Base-by-base conservation (phyloP, 2,113 vertebrate species). In the Oxyura jamaicensis region DNA sequence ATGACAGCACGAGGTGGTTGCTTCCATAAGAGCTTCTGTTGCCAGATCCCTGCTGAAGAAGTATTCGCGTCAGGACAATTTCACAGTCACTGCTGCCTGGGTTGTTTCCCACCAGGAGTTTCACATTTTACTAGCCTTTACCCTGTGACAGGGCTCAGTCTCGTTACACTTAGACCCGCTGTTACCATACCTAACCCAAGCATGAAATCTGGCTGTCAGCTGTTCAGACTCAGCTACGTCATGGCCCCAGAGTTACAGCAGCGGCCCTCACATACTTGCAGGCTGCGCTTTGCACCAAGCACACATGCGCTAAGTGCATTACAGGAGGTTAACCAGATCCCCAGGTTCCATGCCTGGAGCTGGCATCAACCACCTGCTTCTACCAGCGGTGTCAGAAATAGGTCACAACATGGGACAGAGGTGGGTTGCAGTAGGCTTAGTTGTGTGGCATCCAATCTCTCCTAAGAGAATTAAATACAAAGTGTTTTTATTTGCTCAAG, bases 361-460 rank as follows among this genome's bases (percentile, higher is more conserved):
- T 28, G n/a, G 29, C 19, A 31, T 11, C 26, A 62, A 16, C 46
- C 48, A 36, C 56, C 56, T 56, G 60, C 13, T 19, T 50, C 58
- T 48, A 62, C 9, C 46, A 44, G 0, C 36, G 42, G 6, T 0
- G 4, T 25, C 16, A 16, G 7, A 48, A 35, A 18, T 4, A 12
- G 20, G 4, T 1, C 8, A 16, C 5, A 12, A 6, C 11, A 2
- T 3, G 8, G 42, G 35, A 36, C 26, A 83, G 33, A 48, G 20
- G 46, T 10, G n/a, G 7, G 21, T 5, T 50, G 35, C 83, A 42
- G 15, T 8, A 48, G 35, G 21, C 18, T 72, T 33, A 8, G 16
- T 12, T 16, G 21, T 20, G 2, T 2, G 7, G 9, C 4, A 59
- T 1, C 36, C 21, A 15, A 1, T 4, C 50, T 69, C 35, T 78